Percentiles rank a stretch among this genome's conserved stretches.
Evolutionary conservation across 2,113 vertebrate species (phyloP).

Genomic region (Sisor rabdophorus): DNA sequence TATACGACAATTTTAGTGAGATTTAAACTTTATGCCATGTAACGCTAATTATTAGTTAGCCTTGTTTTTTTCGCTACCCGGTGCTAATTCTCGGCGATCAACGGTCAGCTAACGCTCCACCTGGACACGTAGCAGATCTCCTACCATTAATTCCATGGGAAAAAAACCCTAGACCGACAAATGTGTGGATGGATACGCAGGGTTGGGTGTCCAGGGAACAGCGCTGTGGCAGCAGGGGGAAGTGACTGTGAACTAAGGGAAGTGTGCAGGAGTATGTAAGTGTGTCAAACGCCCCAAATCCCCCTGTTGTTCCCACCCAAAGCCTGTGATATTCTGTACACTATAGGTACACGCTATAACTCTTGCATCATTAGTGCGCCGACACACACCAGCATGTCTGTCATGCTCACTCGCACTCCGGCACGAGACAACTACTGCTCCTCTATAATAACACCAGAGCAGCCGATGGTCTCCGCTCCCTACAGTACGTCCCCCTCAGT

Average conservation of each 20-base stretch:
- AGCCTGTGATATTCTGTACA: conserved; percentile 4
- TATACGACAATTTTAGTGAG: too few species aligned
- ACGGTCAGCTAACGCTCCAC: neutral
- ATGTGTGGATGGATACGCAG: neutral
- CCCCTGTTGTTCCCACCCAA: neutral
- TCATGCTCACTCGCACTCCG: conserved; percentile 9
- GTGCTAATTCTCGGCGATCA: too few species aligned
- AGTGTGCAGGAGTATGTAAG: conserved; percentile 2
- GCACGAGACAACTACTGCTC: neutral
- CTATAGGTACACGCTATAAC: conserved; percentile 3
- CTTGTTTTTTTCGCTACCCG: too few species aligned
- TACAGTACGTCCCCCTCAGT: conserved; percentile 3
- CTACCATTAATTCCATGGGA: neutral
- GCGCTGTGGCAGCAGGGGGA: neutral
- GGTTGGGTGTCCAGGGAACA: neutral
- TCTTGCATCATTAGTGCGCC: conserved; percentile 10
- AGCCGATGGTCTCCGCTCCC: conserved; percentile 1
- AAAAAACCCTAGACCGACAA: neutral
- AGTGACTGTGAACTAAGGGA: neutral
- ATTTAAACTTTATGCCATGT: too few species aligned
- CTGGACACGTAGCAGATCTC: neutral
- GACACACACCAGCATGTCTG: neutral
- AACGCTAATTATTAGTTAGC: too few species aligned
- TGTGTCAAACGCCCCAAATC: neutral
- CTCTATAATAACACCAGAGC: neutral